phyloP scores from a whole-genome alignment of 2,888 invertebrate genomes.

The Aphidius colemani region DNA sequence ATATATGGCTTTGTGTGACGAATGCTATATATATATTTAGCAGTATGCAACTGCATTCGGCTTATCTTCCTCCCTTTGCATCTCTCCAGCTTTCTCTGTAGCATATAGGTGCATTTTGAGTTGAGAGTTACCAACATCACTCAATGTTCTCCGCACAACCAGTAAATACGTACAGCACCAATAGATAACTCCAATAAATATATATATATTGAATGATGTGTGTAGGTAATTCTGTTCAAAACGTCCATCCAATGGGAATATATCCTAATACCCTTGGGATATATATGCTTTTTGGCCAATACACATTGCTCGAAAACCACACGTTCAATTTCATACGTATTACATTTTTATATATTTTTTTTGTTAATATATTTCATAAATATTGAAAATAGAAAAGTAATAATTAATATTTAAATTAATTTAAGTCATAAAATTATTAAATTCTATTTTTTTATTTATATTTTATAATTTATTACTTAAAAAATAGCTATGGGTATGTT shows the following conservation, averaged over 20 bases:
- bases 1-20: constrained; percentile 34
- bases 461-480: no score
- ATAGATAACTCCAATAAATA: no score
- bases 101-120: constrained; percentile 12
- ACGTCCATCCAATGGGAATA: constrained; percentile 27
- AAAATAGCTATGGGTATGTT: no score
- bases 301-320: constrained; percentile 16
- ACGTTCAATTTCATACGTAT: background rate
- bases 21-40: constrained; percentile 1
- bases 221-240: no score
- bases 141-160: constrained; percentile 24
- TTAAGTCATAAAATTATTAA: no score
- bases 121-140: constrained; percentile 15
- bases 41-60: constrained; percentile 37
- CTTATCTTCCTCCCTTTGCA: constrained; percentile 36
- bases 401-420: no score
- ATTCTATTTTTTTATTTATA: no score
- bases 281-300: constrained; percentile 9
- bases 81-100: background rate
- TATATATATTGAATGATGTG: no score
- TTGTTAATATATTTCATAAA: no score
- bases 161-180: background rate
- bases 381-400: no score
- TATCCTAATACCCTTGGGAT: constrained; percentile 26
- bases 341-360: background rate